Evolutionary conservation across 30 jellyfish, hydroid and myxozoan species (phyloP).

Genomic region (Chrysaora quinquecirrha): DNA sequence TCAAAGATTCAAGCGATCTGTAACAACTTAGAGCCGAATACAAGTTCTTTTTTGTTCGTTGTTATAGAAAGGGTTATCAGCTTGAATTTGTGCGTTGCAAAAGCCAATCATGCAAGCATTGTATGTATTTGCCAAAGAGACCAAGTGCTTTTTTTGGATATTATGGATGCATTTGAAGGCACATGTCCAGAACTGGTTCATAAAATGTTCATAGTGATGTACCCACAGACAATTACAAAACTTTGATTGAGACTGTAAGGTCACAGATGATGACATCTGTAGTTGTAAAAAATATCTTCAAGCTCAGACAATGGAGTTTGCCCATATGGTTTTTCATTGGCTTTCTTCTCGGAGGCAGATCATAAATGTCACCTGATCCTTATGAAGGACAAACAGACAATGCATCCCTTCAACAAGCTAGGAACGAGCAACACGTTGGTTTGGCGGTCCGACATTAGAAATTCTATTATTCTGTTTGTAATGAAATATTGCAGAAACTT

Average conservation of each 20-base stretch:
- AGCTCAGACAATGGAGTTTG: neutral
- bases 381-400: neutral
- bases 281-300: no score
- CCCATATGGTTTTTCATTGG: neutral
- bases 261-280: no score
- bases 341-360: neutral
- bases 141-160: neutral
- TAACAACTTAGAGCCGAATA: neutral
- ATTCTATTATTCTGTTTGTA: no score
- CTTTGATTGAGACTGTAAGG: neutral
- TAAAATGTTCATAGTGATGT: conserved; percentile 11
- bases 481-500: no score
- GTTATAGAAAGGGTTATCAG: conserved; percentile 20
- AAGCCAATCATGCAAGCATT: no score
- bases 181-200: conserved; percentile 19
- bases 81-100: conserved; percentile 26
- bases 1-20: neutral
- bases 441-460: no score
- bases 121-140: no score
- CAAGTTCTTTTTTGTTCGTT: neutral
- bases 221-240: neutral
- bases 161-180: conserved; percentile 16
- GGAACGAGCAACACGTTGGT: no score
- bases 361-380: neutral
- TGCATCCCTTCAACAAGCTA: no score